Conservation (phyloP, 2,797 vertebrate species). For the Phataginus tricuspis region DNA sequence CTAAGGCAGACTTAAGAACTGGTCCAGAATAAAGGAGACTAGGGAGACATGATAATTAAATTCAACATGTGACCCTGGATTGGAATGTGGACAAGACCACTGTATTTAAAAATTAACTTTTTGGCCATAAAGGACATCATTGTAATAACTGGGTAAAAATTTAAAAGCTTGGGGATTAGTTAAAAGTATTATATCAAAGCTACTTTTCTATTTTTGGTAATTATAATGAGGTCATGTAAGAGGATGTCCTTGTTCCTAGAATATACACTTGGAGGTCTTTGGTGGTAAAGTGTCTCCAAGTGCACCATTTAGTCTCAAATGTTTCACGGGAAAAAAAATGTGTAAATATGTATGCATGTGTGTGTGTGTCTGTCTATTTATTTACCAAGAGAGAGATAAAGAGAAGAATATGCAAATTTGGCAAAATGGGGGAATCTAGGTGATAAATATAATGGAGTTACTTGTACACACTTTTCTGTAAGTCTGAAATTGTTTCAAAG, state of each 20-base stretch:
- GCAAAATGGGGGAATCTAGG: neutral
- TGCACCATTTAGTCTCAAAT: neutral
- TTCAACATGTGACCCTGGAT: neutral
- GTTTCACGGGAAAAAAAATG: neutral
- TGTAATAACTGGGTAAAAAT: neutral
- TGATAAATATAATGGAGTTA: neutral
- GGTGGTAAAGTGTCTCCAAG: neutral
- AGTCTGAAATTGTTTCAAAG: neutral
- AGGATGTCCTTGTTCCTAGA: neutral
- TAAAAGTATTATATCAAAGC: neutral
- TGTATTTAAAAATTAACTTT: neutral
- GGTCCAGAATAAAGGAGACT: neutral
- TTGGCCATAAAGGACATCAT: neutral
- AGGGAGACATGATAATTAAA: neutral
- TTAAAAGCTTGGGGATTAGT: neutral
- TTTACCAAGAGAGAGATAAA: neutral
- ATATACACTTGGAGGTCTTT: neutral
- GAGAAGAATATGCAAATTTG: neutral
- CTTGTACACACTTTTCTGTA: neutral
- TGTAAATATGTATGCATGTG: neutral
- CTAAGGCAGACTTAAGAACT: neutral
- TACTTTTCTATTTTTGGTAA: slow-evolving; percentile 10
- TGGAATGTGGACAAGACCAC: neutral
- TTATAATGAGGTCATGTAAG: neutral
- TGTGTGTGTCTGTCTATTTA: neutral